phyloP scores from a whole-genome alignment of 2,888 invertebrate genomes.

The Troides aeacus region DNA sequence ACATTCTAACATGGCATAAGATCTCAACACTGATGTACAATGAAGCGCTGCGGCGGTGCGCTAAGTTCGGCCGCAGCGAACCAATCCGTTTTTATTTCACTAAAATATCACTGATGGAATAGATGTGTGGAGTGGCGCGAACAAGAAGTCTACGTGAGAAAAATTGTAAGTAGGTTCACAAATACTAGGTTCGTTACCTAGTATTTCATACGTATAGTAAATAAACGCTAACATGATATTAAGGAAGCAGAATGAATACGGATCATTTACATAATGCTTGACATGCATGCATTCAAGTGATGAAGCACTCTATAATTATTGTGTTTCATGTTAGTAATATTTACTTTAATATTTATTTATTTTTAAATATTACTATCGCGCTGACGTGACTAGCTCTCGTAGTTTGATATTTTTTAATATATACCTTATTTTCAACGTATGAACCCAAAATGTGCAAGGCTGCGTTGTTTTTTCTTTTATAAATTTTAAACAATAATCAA shows the following conservation, averaged over 20 bases:
- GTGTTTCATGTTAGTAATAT: no score
- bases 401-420: no score
- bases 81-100: conserved; percentile 2
- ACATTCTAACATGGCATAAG: no score
- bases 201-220: not conserved
- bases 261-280: no score
- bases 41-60: no score
- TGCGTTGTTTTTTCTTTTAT: not conserved
- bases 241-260: not conserved
- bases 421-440: not conserved
- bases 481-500: not conserved
- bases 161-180: not conserved
- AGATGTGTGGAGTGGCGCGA: conserved; percentile 7
- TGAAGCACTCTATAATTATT: no score
- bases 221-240: not conserved
- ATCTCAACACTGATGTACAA: no score
- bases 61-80: no score
- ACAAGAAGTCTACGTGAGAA: conserved; percentile 8
- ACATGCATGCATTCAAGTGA: no score
- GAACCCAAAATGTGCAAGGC: not conserved
- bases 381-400: no score
- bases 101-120: not conserved
- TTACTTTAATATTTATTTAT: no score
- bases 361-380: no score
- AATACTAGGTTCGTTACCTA: not conserved